phyloP scores from a whole-genome alignment of 1,140 invertebrate species.

The Sitophilus oryzae region DNA sequence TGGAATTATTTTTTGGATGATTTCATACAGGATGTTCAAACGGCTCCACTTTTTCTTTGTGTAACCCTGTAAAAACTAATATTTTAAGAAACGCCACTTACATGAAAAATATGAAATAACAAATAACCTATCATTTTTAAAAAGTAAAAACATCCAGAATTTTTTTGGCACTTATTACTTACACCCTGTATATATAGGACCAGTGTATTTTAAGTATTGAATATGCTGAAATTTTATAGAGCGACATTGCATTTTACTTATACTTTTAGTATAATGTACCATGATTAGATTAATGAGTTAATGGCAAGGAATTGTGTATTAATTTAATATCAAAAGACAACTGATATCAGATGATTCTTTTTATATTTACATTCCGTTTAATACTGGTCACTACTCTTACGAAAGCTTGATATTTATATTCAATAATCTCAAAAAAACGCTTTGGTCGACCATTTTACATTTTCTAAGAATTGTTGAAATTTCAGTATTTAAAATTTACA shows the following conservation, averaged over 20 bases:
- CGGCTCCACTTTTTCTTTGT: no score
- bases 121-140: no score
- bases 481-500: neutral
- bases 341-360: neutral
- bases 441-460: neutral
- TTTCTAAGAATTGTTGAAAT: no score
- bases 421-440: slow-evolving; percentile 4
- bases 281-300: no score
- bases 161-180: no score
- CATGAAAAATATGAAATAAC: no score
- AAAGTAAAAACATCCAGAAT: no score
- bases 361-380: slow-evolving; percentile 17
- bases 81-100: no score
- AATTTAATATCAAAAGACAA: neutral
- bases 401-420: slow-evolving; percentile 18
- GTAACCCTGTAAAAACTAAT: no score
- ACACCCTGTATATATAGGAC: no score
- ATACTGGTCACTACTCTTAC: slow-evolving; percentile 26
- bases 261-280: neutral
- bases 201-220: neutral
- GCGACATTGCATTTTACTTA: neutral
- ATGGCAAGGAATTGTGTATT: neutral
- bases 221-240: neutral
- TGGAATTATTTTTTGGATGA: no score
- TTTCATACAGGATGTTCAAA: no score